These are phyloP conservation scores for Hypsopygia costalis DNA, from an alignment of 2,888 invertebrate genomes.

Conservation along the genomic window DNA sequence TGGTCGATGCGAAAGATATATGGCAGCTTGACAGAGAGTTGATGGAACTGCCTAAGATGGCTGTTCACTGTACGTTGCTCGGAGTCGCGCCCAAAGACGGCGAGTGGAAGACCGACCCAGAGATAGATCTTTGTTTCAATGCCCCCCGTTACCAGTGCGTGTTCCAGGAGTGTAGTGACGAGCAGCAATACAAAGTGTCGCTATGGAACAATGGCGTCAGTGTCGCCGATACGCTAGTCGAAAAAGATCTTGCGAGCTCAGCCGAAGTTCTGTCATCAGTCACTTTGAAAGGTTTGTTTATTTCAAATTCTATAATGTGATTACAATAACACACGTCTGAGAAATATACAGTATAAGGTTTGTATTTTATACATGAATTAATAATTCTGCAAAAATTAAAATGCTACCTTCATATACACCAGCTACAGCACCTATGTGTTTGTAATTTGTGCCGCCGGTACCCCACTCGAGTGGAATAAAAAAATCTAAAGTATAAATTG, in stretches of 20 bases:
- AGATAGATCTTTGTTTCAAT: constrained; percentile 82
- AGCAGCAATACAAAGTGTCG: constrained; percentile 66
- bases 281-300: constrained; percentile 60
- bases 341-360: too few relatives aligned
- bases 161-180: constrained; percentile 72
- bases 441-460: too few relatives aligned
- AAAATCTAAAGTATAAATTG: too few relatives aligned
- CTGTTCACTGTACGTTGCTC: constrained; percentile 83
- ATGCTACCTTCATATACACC: too few relatives aligned
- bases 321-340: too few relatives aligned
- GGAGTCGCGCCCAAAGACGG: constrained; percentile 81
- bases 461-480: too few relatives aligned
- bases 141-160: constrained; percentile 80
- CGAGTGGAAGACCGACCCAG: constrained; percentile 78
- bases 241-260: constrained; percentile 64
- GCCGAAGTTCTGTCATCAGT: constrained; percentile 59
- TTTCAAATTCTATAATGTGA: too few relatives aligned
- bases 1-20: constrained; percentile 82
- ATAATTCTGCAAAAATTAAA: too few relatives aligned
- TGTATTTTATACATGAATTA: too few relatives aligned
- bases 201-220: constrained; percentile 67
- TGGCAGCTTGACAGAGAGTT: constrained; percentile 86
- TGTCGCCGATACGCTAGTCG: constrained; percentile 69
- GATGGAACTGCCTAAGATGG: constrained; percentile 84
- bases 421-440: too few relatives aligned